A percentile compares a stretch with the other conserved stretches of the same genome.
phyloP scores from a whole-genome alignment of 2,797 vertebrate species.

The Sebastes kiyomatsui region DNA sequence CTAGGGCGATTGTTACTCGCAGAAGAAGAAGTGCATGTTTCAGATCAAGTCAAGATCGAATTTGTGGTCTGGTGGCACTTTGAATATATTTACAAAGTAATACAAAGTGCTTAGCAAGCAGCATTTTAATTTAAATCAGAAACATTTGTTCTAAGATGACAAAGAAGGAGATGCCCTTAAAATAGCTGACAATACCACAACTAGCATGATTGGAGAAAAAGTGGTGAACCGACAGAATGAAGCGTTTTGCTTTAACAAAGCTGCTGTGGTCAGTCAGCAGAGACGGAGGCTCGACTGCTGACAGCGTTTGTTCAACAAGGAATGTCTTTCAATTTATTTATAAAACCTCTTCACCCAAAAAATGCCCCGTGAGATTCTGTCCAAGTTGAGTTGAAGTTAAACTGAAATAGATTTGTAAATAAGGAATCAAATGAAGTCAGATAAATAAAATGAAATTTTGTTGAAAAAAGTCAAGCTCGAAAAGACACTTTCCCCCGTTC shows the following conservation, averaged over 20 bases:
- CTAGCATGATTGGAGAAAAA: background rate
- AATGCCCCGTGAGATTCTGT: background rate
- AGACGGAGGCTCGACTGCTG: background rate
- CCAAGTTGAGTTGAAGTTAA: background rate
- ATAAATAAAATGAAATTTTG: background rate
- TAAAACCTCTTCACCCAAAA: background rate
- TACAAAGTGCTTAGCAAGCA: background rate
- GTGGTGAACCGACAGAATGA: background rate
- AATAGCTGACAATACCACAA: background rate
- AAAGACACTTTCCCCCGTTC: background rate
- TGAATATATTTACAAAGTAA: background rate
- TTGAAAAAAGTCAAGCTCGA: background rate
- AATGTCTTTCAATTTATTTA: background rate
- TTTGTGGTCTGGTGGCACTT: background rate
- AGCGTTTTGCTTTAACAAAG: background rate
- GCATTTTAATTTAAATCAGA: background rate
- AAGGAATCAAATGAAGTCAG: background rate
- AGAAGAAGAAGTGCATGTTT: background rate
- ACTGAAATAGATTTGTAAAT: background rate
- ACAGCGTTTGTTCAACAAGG: background rate
- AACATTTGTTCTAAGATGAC: background rate
- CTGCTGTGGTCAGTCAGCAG: slow-evolving; percentile 4
- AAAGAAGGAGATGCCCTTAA: background rate
- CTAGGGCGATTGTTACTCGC: background rate
- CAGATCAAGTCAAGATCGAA: background rate